Evolutionary conservation across 2,888 invertebrate species (phyloP).

Genomic region (Drosophila parthenogenetica): DNA sequence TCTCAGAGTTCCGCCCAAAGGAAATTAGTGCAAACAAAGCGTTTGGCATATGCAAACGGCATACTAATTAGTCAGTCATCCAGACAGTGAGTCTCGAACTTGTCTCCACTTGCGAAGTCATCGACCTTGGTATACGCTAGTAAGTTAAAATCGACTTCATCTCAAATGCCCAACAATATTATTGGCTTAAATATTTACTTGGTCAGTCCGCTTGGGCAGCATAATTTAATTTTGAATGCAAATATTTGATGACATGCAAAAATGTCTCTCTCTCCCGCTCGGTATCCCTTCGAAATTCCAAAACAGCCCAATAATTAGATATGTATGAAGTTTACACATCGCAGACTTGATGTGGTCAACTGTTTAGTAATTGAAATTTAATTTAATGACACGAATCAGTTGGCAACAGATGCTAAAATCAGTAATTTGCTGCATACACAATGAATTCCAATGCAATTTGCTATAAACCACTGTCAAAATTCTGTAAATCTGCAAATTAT

Average conservation of each 20-base stretch:
- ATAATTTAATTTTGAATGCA: slow-evolving; percentile 57
- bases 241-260: slow-evolving; percentile 66
- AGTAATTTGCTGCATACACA: slow-evolving; percentile 38
- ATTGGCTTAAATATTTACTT: slow-evolving; percentile 66
- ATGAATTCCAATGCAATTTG: slow-evolving; percentile 45
- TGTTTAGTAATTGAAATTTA: slow-evolving; percentile 51
- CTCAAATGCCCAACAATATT: slow-evolving; percentile 50
- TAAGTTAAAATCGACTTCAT: slow-evolving; percentile 30
- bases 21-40: slow-evolving; percentile 76
- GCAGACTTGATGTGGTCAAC: slow-evolving; percentile 26
- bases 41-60: slow-evolving; percentile 70
- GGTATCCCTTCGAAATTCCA: slow-evolving; percentile 8
- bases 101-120: slow-evolving; percentile 32
- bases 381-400: slow-evolving; percentile 41
- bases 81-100: slow-evolving; percentile 8
- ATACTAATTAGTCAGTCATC: slow-evolving; percentile 61
- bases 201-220: slow-evolving; percentile 35
- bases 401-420: slow-evolving; percentile 28
- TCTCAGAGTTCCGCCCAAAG: slow-evolving; percentile 15
- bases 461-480: slow-evolving; percentile 30
- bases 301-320: slow-evolving; percentile 41
- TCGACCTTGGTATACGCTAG: slow-evolving; percentile 27
- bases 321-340: slow-evolving; percentile 25
- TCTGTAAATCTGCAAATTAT: slow-evolving; percentile 8
- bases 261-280: slow-evolving; percentile 28